phyloP scores from a whole-genome alignment of 2,888 invertebrate species.

The Heliconius sara region DNA sequence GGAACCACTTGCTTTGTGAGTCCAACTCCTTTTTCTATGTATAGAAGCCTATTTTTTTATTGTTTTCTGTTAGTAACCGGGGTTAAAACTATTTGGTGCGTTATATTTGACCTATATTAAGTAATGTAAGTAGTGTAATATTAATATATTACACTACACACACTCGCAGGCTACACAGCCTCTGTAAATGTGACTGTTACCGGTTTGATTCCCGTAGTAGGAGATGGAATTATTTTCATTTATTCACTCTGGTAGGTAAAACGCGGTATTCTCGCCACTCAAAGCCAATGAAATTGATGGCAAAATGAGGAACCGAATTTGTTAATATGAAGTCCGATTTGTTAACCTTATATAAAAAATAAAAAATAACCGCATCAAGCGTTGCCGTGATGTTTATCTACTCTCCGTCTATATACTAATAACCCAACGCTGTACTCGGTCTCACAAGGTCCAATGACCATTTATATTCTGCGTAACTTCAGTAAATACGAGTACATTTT shows the following conservation, averaged over 20 bases:
- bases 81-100: neutral
- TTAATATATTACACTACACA: no score
- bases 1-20: slow-evolving; percentile 41
- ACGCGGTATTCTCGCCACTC: neutral
- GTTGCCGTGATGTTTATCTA: no score
- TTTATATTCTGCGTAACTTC: no score
- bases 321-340: no score
- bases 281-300: neutral
- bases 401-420: no score
- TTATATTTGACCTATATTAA: slow-evolving; percentile 1
- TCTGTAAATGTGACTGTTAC: neutral
- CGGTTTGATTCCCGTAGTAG: neutral
- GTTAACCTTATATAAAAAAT: no score
- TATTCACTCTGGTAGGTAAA: neutral
- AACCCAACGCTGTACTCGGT: no score
- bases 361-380: no score
- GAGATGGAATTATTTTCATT: neutral
- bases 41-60: slow-evolving; percentile 17
- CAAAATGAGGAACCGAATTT: neutral
- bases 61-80: neutral
- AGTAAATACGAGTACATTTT: no score
- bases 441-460: no score
- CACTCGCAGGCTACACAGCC: neutral
- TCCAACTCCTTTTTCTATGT: slow-evolving; percentile 16
- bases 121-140: no score